phyloP scores from a whole-genome alignment of 2,888 invertebrate species.

The Stenotaenia linearis region DNA sequence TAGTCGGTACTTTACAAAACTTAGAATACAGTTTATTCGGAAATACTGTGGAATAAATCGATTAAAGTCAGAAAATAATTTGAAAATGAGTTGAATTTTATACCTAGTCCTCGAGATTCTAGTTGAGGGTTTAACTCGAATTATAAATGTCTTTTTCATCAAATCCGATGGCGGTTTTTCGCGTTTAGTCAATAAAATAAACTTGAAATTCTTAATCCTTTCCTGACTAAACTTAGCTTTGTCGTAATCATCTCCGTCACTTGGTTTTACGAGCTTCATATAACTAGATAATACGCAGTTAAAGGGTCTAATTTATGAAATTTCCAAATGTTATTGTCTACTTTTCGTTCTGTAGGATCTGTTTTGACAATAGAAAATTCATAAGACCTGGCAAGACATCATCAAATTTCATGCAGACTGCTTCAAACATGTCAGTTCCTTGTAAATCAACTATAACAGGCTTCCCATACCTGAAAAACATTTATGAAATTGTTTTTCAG shows the following conservation, averaged over 20 bases:
- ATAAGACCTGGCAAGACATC: not conserved
- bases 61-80: not conserved
- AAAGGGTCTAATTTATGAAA: not conserved
- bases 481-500: not conserved
- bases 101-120: not conserved
- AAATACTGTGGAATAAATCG: not conserved
- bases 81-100: not conserved
- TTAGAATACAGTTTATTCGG: not conserved
- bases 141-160: not conserved
- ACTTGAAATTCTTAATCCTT: not conserved
- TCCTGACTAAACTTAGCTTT: not conserved
- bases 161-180: not conserved
- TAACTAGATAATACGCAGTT: not conserved
- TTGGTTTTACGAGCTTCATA: not conserved
- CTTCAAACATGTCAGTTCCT: conserved; percentile 30
- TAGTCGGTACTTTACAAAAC: no score
- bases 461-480: conserved; percentile 3
- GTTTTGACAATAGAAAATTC: conserved; percentile 8
- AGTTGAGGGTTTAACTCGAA: not conserved
- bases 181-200: not conserved
- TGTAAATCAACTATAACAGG: conserved; percentile 24
- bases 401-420: conserved; percentile 28
- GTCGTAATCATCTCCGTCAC: not conserved
- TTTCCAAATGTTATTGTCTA: not conserved
- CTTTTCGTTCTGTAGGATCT: not conserved